Evolutionary conservation across 30 jellyfish, hydroid and myxozoan species (phyloP), one percentile per base, ranked within the genome.

Genomic region (Clytia hemisphaerica): DNA sequence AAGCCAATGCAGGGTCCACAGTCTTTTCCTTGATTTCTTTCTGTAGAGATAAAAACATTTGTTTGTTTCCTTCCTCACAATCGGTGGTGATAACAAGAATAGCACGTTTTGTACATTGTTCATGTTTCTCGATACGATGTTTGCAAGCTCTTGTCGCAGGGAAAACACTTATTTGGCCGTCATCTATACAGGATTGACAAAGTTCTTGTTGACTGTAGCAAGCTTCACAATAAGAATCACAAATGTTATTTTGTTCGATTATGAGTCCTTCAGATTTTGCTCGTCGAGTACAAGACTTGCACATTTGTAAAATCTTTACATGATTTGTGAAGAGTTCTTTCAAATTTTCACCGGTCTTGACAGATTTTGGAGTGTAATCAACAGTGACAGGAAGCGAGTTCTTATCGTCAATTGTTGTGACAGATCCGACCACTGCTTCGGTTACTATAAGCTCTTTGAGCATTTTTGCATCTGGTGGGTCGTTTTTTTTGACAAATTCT

Each of bases 211-310:
- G 12, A 6, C 28, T 45, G 27, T 1, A n/a, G 26, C 79, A 45
- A 5, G 25, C 10, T 69, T 29, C 19, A 49, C 81, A 69, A 38
- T 5, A 2, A 46, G 49, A 33, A 21, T 32, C 35, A 45, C 81
- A 69, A 22, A 6, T 37, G 28, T 55, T 46, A 55, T 55, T 26
- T 22, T 3, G 28, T 46, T 55, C 32, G 6, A 61, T 12, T 42
- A 55, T 55, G 18, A 26, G 49, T 55, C 32, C 32, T 62, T 62
- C 77, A 65, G 68, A 42, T 65, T 62, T 62, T 65, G 77, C 68
- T 45, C 27, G 65, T 65, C 45, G 40, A 42, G 40, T 62, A 65
- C 77, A 65, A 27, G 77, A 65, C 45, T 37, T 26, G 51, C 78
- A 65, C 34, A 65, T 31, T 65, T 42, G 78, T 21, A 65, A 28